phyloP scores from a whole-genome alignment of 2,888 invertebrate genomes.

The Aethes cnicana region DNA sequence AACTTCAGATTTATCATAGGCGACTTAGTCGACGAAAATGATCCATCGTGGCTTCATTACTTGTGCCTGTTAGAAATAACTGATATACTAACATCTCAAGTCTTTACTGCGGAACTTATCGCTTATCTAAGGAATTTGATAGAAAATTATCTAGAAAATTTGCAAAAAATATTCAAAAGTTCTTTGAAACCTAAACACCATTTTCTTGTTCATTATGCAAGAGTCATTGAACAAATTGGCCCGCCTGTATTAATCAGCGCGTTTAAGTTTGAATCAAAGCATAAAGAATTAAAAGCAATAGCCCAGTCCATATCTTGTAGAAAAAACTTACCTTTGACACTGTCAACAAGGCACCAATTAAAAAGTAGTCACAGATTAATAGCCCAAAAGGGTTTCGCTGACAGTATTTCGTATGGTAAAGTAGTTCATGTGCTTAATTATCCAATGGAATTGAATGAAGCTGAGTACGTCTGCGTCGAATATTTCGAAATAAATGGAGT shows the following conservation, averaged over 20 bases:
- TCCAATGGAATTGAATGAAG: no score
- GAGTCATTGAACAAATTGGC: neutral
- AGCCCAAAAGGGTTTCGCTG: no score
- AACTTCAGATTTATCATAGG: neutral
- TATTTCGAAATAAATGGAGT: no score
- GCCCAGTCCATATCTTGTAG: neutral
- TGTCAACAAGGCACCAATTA: neutral
- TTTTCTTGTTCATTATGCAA: neutral
- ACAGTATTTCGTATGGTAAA: no score
- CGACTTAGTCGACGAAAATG: neutral
- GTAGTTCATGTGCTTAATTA: no score
- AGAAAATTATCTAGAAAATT: neutral
- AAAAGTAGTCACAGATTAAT: neutral
- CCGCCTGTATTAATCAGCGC: neutral
- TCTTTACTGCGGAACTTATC: neutral
- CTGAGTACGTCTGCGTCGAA: no score
- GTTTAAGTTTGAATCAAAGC: neutral
- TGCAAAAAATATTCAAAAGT: neutral
- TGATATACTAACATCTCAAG: neutral
- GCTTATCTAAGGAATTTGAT: neutral
- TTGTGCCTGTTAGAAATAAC: neutral
- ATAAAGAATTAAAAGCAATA: neutral
- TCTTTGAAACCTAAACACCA: neutral
- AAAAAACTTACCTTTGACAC: neutral
- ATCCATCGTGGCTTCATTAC: neutral